These are phyloP conservation scores for Varroa destructor DNA, from an alignment of 1,140 invertebrate species.

Conservation along the genomic window DNA sequence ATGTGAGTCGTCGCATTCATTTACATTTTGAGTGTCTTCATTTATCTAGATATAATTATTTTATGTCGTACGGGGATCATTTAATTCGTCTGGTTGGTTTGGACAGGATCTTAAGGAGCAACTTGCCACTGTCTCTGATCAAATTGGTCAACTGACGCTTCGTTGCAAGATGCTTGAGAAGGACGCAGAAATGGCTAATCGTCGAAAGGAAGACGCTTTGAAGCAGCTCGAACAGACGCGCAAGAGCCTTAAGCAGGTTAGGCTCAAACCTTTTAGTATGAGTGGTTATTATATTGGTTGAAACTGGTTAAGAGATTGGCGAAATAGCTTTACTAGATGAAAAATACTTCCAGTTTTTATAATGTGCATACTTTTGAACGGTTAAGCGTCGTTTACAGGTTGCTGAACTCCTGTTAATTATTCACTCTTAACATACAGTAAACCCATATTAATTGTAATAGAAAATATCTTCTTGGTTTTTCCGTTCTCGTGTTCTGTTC, in stretches of 20 bases:
- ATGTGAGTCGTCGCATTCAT: neutral
- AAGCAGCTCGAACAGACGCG: slow-evolving; percentile 3
- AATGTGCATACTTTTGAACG: too few relatives aligned
- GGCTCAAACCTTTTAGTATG: neutral
- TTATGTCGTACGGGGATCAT: neutral
- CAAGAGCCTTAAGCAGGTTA: slow-evolving; percentile 8
- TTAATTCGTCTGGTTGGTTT: too few relatives aligned
- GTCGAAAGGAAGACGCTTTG: neutral
- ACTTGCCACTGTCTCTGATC: slow-evolving; percentile 9
- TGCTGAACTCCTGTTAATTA: too few relatives aligned
- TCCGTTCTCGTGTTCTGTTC: too few relatives aligned
- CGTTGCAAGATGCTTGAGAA: slow-evolving; percentile 20
- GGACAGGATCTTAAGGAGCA: slow-evolving; percentile 13
- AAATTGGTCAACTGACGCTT: neutral
- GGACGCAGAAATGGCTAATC: slow-evolving; percentile 11
- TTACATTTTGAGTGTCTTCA: neutral
- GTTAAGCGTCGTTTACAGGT: too few relatives aligned
- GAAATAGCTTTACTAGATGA: too few relatives aligned
- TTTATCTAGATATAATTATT: neutral
- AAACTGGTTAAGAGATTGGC: too few relatives aligned
- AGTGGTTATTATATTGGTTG: too few relatives aligned
- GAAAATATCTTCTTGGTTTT: too few relatives aligned
- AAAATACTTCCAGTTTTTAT: too few relatives aligned
- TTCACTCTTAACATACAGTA: too few relatives aligned
- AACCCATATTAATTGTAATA: too few relatives aligned